Base-by-base conservation (phyloP, 2,113 vertebrate genomes). In the Neopipo cinnamomea region DNA sequence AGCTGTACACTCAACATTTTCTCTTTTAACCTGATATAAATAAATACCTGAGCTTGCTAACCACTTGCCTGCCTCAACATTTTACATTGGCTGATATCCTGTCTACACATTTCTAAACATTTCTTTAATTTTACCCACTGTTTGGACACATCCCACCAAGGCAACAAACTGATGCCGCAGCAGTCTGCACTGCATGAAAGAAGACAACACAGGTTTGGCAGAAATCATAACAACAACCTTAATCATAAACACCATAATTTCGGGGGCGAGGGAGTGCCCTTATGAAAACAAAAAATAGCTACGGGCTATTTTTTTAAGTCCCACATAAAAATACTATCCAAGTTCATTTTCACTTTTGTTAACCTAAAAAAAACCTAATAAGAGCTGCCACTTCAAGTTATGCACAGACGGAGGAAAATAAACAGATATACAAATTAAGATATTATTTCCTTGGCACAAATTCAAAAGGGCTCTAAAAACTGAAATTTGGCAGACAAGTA, bases 351-450 rank as follows among this genome's bases (percentile, higher is more conserved):
- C 35, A 62, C 25, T 93, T 91, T 44, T n/a, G 22, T 44, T 93
- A 82, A 85, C 82, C 61, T 84, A 67, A 81, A 92, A 91, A 14
- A 79, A 21, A 39, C 28, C 41, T 75, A 76, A 0, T 89, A 67
- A 68, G 65, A 81, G 41, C 66, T 89, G 80, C 66, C 68, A 78
- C 76, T 94, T 94, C 62, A 91, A 96, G 86, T 89, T 77, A 92
- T 30, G 83, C 68, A 74, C 50, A 79, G 91, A 67, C 50, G 61
- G 70, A 81, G 73, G 61, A 94, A 97, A 96, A 94, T 73, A 94
- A 95, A 88, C 58, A 97, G 88, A 96, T 94, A 95, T 22, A 92
- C 70, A 96, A 95, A 95, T 94, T 94, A 95, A 93, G 85, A 89
- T 78, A 94, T 84, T 93, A 93, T 93, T 95, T 88, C 63, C 41